Conservation (phyloP, 1,140 invertebrate species). For the Pogonomyrmex californicus region DNA sequence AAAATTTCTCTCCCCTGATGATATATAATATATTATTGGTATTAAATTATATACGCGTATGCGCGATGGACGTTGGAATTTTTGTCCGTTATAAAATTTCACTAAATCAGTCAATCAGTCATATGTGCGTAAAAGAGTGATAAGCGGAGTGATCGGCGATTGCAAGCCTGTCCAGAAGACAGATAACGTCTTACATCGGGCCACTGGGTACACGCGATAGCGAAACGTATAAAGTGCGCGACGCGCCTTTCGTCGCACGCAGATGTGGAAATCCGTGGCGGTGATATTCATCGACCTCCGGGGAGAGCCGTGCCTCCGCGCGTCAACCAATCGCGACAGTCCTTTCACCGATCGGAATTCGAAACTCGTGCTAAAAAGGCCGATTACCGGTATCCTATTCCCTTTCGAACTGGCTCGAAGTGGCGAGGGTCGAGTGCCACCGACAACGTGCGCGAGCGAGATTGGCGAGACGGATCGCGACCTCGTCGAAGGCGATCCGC, state of each 20-base stretch:
- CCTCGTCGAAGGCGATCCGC: conserved; percentile 28
- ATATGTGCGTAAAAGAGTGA: background rate
- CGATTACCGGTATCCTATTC: conserved; percentile 64
- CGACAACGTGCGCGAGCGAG: background rate
- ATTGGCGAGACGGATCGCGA: conserved; percentile 1
- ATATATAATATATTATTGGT: background rate
- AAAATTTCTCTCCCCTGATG: background rate
- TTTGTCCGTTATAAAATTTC: no score
- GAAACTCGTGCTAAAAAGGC: conserved; percentile 69
- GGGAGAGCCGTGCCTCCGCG: conserved; percentile 51
- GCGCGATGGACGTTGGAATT: background rate
- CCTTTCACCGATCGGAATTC: conserved; percentile 80
- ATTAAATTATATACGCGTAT: background rate
- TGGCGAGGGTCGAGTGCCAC: background rate
- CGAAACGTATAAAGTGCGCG: conserved; percentile 59
- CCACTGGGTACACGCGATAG: conserved; percentile 49
- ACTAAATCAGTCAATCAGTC: conserved; percentile 28
- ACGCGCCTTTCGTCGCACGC: background rate
- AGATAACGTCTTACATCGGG: conserved; percentile 20
- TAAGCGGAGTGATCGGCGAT: background rate
- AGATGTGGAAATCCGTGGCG: conserved; percentile 32
- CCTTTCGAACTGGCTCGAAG: conserved; percentile 27
- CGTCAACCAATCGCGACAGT: conserved; percentile 63
- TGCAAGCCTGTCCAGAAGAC: background rate
- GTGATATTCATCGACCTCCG: conserved; percentile 30